A percentile compares a stretch with the other conserved stretches of the same genome.
Evolutionary conservation across 2,797 vertebrate genomes (phyloP).

Genomic region (Acridotheres tristis): DNA sequence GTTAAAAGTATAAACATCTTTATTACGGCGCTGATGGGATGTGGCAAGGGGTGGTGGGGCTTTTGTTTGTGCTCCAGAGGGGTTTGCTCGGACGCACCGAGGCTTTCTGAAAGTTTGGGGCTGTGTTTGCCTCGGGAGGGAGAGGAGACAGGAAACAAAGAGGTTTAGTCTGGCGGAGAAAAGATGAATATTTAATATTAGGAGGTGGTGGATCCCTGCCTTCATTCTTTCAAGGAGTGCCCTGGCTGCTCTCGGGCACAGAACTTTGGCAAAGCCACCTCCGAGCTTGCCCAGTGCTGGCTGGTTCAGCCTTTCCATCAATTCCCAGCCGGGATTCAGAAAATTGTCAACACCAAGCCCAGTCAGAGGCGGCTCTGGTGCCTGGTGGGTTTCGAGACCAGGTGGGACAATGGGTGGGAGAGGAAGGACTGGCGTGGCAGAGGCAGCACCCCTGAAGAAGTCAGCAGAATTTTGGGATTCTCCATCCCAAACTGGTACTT

Average conservation of each 20-base stretch:
- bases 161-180: not conserved
- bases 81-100: not conserved
- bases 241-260: fast-evolving
- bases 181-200: not conserved
- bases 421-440: not conserved
- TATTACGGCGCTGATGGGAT: conserved; percentile 44
- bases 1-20: conserved; percentile 71
- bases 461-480: not conserved
- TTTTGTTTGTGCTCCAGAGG: not conserved
- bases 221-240: not conserved
- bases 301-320: not conserved
- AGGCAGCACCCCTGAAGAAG: not conserved
- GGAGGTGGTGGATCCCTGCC: not conserved
- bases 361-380: too few relatives aligned
- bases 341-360: not conserved
- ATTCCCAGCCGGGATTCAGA: not conserved
- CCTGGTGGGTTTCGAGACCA: fast-evolving
- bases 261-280: not conserved
- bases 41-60: not conserved
- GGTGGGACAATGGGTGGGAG: not conserved
- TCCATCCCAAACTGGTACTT: too few relatives aligned
- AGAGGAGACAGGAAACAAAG: not conserved
- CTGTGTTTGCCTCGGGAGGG: not conserved
- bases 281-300: not conserved
- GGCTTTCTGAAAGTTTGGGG: not conserved